Evolutionary conservation across 2,888 invertebrate species (phyloP), one percentile per base, ranked within the genome.

Genomic region (Imbricaverruca yamaguchii): DNA sequence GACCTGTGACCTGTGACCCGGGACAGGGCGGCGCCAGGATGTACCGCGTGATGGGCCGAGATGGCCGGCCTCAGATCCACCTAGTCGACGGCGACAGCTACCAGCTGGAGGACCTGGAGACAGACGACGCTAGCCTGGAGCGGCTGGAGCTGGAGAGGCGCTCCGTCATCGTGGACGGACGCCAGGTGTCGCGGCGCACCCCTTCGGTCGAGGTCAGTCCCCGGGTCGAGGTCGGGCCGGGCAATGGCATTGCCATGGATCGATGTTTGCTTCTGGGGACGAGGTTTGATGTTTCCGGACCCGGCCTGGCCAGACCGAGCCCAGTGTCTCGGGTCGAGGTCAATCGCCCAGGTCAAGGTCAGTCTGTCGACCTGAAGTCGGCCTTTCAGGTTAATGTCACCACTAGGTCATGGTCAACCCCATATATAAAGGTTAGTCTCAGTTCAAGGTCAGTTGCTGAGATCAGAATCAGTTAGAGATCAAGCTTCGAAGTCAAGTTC

Each of bases 81-180:
- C n/a, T 65, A 23, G 65, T 12, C 23, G 69, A 23, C 9, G 74
- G 18, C 53, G 74, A 74, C 53, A 53, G 11, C 57, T 78, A 78
- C 57, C 78, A 57, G 8, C 56, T 78, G 78, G 53, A 78, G 25
- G 78, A 78, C 23, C 78, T 78, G 56, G 74, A 74, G 21, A 8
- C 1, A 0, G 78, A 57, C 55, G 57, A 78, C 23, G 74, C 39
- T 13, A 21, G 18, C 18, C 23, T 57, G 78, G 56, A 78, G 23
- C 56, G 57, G 13, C 55, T 78, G 23, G 78, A 78, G 57, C 10
- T 55, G 78, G 78, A 78, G 78, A n/a, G 78, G 55, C 56, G n/a
- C 12, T 78, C 78, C 15, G 78, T 78, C 6, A 12, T 57, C 13
- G 23, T 55, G 18, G 55, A 25, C 25, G 67, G 67, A 0, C 23